Base-by-base conservation (phyloP, 2,888 invertebrate genomes). In the Drosophila pegasa region DNA sequence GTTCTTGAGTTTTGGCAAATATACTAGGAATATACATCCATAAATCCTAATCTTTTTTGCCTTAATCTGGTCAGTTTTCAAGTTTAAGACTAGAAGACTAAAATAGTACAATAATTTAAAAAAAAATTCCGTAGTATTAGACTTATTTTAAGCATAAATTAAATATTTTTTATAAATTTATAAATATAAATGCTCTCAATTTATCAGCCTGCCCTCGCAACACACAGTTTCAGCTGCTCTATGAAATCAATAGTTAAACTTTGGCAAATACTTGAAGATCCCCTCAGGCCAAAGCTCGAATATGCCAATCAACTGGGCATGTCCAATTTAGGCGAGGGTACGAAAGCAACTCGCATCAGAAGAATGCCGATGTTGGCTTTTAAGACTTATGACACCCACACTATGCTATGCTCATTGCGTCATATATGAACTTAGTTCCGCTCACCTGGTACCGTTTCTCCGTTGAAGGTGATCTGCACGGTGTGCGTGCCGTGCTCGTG, bases 391-490 rank as follows among this genome's bases (percentile, higher is more conserved):
- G 3, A 9, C 75, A n/a, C 75, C 74, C 65, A 70, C 75, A 29
- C 9, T 3, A 14, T 6, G 3, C 22, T 29, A 8, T 8, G n/a
- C n/a, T n/a, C n/a, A 43, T 67, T 68, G 35, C 75, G 57, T 57
- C 31, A 69, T 43, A 57, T 33, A 35, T 12, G 22, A 59, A 40
- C 8, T 68, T 75, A 12, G 10, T n/a, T 20, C n/a, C 27, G 94
- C 96, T 95, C 93, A 97, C 97, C 97, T 91, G 96, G 96, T 47
- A 97, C 97, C 79, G 96, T 95, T 89, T 97, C 96, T 22, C 96
- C 96, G 92, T 99, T 99, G 93, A 99, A 99, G 68, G 97, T 97
- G 93, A 99, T 98, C 87, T 98, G 96, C 41, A 99, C 97, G 22
- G 96, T 94, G 92, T 99, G 98, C 3, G 95, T 95, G 43, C 96